Evolutionary conservation across 2,797 vertebrate genomes (phyloP).

Genomic region (Sorex maritimensis): DNA sequence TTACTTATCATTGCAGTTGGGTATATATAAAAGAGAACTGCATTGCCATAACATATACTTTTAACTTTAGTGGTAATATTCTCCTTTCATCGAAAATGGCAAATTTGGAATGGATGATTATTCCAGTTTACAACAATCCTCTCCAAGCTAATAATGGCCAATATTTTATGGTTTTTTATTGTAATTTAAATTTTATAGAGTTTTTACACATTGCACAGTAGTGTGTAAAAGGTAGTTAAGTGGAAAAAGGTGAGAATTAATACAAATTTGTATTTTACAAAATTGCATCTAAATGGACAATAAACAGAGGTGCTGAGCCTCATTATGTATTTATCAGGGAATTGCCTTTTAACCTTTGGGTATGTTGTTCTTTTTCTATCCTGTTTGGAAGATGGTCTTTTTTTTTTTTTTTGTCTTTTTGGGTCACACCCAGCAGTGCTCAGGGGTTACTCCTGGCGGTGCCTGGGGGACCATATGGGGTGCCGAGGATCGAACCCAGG

Average conservation of each 20-base stretch:
- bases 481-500: no score
- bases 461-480: no score
- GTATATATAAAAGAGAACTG: background rate
- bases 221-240: no score
- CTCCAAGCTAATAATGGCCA: background rate
- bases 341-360: background rate
- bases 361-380: background rate
- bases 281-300: background rate
- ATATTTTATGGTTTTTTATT: slow-evolving; percentile 22
- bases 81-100: background rate
- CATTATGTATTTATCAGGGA: background rate
- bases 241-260: no score
- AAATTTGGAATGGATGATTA: background rate
- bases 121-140: background rate
- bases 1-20: no score
- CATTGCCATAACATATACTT: background rate
- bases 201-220: background rate
- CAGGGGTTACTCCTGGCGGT: no score
- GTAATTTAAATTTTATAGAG: slow-evolving; percentile 38
- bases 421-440: no score
- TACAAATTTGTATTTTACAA: background rate
- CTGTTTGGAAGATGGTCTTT: slow-evolving; percentile 18
- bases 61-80: slow-evolving; percentile 24
- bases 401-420: slow-evolving; percentile 1
- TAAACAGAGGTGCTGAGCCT: background rate